Base-by-base conservation (phyloP, 2,888 invertebrate species). In the Prenolepis imparis region DNA sequence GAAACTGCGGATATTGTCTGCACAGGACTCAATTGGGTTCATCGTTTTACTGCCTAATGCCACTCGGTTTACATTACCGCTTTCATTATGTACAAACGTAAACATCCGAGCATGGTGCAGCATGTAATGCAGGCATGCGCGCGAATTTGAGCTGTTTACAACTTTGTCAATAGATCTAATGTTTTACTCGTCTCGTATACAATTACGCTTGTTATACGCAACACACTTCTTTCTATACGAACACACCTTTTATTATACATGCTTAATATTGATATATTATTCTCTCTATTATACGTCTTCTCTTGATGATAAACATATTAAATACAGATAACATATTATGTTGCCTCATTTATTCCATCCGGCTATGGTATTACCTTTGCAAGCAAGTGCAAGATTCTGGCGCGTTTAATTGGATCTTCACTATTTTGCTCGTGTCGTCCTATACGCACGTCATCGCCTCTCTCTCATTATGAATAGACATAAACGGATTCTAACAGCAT, bases 361-460 rank as follows among this genome's bases (percentile, higher is more conserved):
- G 24, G 39, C 44, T 57, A 57, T 28, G 32, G 59, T 39, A 36
- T 52, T 52, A n/a, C 83, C 59, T 74, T 74, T 68, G 57, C 70
- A 81, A 63, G 55, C 73, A 52, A 52, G n/a, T 59, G 48, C 83
- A 66, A 82, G 84, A 81, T 80, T 83, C 78, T 77, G 81, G 64
- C 72, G 83, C 87, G 87, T 86, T 88, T 84, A 91, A 90, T 88
- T 86, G 88, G 87, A 88, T 89, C n/a, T n/a, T 91, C 88, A 88
- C 81, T 84, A 86, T 84, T 89, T 89, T 87, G 86, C 86, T 78
- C 63, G 52, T 67, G 75, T 77, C 86, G 80, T 85, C 75, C 39
- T 55, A 77, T 63, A 63, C 63, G 44, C 72, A 52, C 52, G 32
- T 86, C 81, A 72, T 66, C 59, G 63, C 55, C 28, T 28, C 28